These are phyloP conservation scores for Stenchaetothrips biformis DNA, from an alignment of 2,888 invertebrate species.

Conservation along the genomic window DNA sequence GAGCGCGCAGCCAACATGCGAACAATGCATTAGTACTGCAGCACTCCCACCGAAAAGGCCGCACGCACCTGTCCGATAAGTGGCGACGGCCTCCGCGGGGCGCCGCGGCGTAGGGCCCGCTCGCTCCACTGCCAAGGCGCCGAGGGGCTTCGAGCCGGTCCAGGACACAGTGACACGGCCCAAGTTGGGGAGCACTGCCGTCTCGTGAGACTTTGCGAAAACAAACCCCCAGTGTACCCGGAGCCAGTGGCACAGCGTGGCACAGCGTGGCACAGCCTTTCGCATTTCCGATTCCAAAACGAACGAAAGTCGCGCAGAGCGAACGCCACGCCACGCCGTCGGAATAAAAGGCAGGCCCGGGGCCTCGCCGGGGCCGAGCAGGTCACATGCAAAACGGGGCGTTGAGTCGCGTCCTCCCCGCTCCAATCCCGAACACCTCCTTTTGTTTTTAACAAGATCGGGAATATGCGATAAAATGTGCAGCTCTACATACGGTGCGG, in stretches of 20 bases:
- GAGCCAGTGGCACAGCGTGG: background rate
- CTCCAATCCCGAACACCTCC: background rate
- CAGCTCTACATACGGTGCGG: slow-evolving; percentile 15
- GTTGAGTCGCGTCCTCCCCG: background rate
- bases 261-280: background rate
- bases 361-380: background rate
- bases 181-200: too few species aligned
- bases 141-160: too few species aligned
- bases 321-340: background rate
- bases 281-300: slow-evolving; percentile 15
- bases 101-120: too few species aligned
- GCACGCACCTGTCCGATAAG: too few species aligned
- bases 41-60: too few species aligned
- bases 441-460: slow-evolving; percentile 19
- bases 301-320: background rate
- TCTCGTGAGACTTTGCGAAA: too few species aligned
- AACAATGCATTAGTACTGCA: too few species aligned
- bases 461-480: slow-evolving; percentile 18
- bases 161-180: too few species aligned
- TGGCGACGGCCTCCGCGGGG: too few species aligned
- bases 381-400: slow-evolving; percentile 18
- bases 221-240: background rate
- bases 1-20: too few species aligned
- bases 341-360: background rate
- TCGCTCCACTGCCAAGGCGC: too few species aligned